These are phyloP conservation scores for Atta colombica DNA, from an alignment of 1,140 invertebrate genomes.

Conservation along the genomic window DNA sequence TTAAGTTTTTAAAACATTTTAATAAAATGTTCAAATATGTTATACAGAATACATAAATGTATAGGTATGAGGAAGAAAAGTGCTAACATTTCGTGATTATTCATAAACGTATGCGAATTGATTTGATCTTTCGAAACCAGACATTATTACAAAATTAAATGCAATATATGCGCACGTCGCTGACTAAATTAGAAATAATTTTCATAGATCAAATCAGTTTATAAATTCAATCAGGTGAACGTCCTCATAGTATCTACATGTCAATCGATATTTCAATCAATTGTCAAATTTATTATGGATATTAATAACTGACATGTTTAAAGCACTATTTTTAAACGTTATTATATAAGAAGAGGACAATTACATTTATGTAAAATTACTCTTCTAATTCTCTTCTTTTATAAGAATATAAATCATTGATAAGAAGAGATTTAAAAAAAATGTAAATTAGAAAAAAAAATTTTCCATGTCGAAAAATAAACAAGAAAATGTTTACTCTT, in stretches of 20 bases:
- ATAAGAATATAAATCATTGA: neutral
- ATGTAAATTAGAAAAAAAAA: neutral
- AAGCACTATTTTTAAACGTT: neutral
- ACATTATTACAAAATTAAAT: conserved; percentile 48
- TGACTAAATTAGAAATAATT: conserved; percentile 35
- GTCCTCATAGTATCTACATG: neutral
- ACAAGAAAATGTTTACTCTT: neutral
- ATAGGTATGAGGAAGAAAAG: neutral
- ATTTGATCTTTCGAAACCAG: conserved; percentile 27
- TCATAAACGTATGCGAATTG: neutral
- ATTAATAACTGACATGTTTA: neutral
- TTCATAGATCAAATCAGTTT: neutral
- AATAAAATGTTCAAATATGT: neutral
- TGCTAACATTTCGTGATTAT: neutral
- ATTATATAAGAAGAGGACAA: neutral
- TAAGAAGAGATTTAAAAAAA: neutral
- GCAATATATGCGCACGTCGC: neutral
- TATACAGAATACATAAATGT: neutral
- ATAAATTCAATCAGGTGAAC: conserved; percentile 45
- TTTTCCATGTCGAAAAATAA: neutral
- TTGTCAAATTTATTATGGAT: neutral
- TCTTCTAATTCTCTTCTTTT: neutral
- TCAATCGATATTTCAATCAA: conserved; percentile 2
- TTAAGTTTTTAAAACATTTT: conserved; percentile 6
- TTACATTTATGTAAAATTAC: neutral